Evolutionary conservation across 2,113 vertebrate species (phyloP), one percentile per base, ranked within the genome.

Genomic region (Amphiprion percula): DNA sequence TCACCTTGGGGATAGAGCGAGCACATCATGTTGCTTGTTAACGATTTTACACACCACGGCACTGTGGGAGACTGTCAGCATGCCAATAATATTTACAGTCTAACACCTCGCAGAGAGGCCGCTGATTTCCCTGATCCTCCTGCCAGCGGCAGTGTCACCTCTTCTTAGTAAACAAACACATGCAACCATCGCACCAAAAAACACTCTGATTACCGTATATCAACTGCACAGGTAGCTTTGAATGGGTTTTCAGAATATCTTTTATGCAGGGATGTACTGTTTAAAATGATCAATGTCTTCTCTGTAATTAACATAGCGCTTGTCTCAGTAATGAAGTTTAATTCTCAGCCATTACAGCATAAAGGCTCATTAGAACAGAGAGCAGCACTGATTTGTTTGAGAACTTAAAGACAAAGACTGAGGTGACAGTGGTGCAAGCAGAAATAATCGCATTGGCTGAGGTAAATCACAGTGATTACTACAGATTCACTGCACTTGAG

Each of bases 21-120:
- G 28, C 81, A 90, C 88, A 84, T 90, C 90, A 82, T 77, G 89
- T 50, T 72, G 84, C 90, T 91, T 88, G 89, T 93, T 91, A 94
- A 91, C 65, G 80, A 90, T 91, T 93, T 89, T 92, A 91, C 90
- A 91, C 92, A 78, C 76, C 59, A 30, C 19, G 72, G 80, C 90
- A 19, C 85, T 73, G 88, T 80, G 70, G 87, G 85, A 83, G 87
- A 77, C 86, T 86, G 90, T 91, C 92, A 90, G 87, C 68, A 87
- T 87, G 91, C 90, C 91, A 90, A 92, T 92, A 94, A 92, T 93
- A 92, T 90, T 94, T 91, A 93, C 86, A 79, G 92, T 90, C 87
- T 90, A 91, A 93, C 91, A 90, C 93, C 91, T 93, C 76, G 2
- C 56, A 71, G 71, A 88, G 82, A 79, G 52, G 73, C 71, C 7